Evolutionary conservation across 2,797 vertebrate genomes (phyloP), one percentile per base, ranked within the genome.

Genomic region (Pitangus sulphuratus): DNA sequence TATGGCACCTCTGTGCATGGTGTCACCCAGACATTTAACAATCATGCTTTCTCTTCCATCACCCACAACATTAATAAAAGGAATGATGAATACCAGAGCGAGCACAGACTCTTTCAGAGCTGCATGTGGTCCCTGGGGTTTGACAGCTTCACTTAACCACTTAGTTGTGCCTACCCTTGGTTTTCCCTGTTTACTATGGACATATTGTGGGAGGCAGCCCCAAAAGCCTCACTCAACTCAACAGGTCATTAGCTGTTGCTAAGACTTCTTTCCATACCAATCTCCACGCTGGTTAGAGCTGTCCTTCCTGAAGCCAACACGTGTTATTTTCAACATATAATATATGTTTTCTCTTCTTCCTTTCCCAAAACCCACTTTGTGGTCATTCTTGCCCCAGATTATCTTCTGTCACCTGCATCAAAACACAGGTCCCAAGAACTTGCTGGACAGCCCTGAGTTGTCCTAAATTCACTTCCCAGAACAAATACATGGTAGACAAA

Each of bases 71-170:
- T 40, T 15, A 39, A 45, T 65, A 10, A 61, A 48, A 79, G 31
- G 35, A 33, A 35, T 45, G 45, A 65, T 53, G 57, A 82, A 54
- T 8, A 17, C 7, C 20, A 76, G 57, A 69, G 58, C 30, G 45
- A 84, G 54, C 20, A 31, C 31, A 87, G 42, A 58, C 42, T 42
- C 57, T 22, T 84, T 48, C 62, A 92, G 50, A 75, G 37, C 54
- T 1, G 1, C 15, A n/a, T 0, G 0, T 37, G 37, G 37, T 57
- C 78, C 68, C 70, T 22, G 42, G 42, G 24, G n/a, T 69, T 72
- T 58, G 35, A 54, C 50, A 89, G 42, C 65, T 37, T n/a, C 40
- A 25, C 26, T 56, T 62, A 31, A 42, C 17, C 54, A 40, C 26
- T 35, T 62, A 25, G 25, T 22, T 62, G 53, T 8, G 47, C n/a